Base-by-base conservation (phyloP, 2,113 vertebrate species). In the Heloderma charlesbogerti region DNA sequence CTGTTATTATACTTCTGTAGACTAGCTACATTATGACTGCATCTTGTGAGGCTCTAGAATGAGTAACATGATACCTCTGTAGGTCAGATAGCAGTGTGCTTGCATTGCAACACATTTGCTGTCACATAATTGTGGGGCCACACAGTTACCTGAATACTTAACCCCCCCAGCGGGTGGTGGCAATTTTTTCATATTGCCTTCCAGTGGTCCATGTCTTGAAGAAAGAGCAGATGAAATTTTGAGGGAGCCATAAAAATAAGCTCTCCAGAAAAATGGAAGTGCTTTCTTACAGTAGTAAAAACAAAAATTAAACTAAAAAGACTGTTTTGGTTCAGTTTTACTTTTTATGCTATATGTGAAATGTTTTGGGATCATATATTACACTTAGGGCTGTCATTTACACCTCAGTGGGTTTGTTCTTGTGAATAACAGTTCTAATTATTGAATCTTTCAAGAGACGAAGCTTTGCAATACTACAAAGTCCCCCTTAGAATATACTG, bases 391-490 rank as follows among this genome's bases (percentile, higher is more conserved):
- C 27, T 92, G 66, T 90, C 88, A 93, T 93, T 95, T 95, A 82
- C 10, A 89, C n/a, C 74, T 92, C 27, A 80, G 9, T 87, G n/a
- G 0, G 83, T 94, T 93, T 84, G 77, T 91, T 91, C 51, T 22
- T 88, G 84, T 67, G 91, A 95, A 77, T 89, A 94, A 80, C 15
- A 88, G 13, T 84, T 90, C 34, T 87, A 91, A 92, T 93, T 90
- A 90, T 92, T 94, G 92, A 93, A 77, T 94, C n/a, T 91, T 93
- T 81, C 80, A 95, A 85, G n/a, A 40, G 88, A 93, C 25, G 9
- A 8, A 91, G n/a, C 6, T 89, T 84, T 81, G 37, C 87, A 91
- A 31, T 69, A 9, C 75, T 89, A 71, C 54, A 74, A 93, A 93
- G 66, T 92, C 63, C 1, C 88, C 6, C 0, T 90, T 94, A 71